Evolutionary conservation across 2,113 vertebrate genomes (phyloP), one percentile per base, ranked within the genome.

Genomic region (Reinhardtius hippoglossoides): DNA sequence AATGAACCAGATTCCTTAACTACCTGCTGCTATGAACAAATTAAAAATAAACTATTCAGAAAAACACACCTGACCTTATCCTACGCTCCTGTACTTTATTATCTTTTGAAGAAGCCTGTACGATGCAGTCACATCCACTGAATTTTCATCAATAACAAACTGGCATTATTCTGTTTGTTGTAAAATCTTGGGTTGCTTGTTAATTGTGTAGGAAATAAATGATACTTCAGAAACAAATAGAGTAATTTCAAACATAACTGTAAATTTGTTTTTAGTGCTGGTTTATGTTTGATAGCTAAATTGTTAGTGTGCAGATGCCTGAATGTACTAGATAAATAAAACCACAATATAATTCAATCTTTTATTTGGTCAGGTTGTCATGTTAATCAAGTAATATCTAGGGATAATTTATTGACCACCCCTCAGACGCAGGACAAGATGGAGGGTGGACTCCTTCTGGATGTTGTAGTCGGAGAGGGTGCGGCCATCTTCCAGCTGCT

Each of bases 401-500:
- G 23, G 20, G 64, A 76, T 77, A 0, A 74, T 75, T 81, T 89
- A 91, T 16, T 91, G 85, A 0, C 87, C 87, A 2, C 90, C 90
- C 56, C 90, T 83, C 18, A 87, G 82, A 58, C 86, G 86, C 35
- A 88, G 82, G 42, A 88, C 86, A n/a, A 88, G 86, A 40, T 88
- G 86, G 52, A 87, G 85, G 55, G 85, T 87, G 24, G 85, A 87
- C 5, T 87, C 85, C 2, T 86, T 86, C 68, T 86, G 84, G 57
- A 86, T 87, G 44, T 83, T 80, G 68, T 83, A 81, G 74, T 87
- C 81, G 0, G 76, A 87, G 2, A 83, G 80, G 27, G 80, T 77
- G 64, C 84, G 76, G 9, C 72, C 80, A 62, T 80, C 76, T 74
- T 83, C 76, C 20, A 87, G 60, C 80, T 82, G 80, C 16, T 86